Base-by-base conservation (phyloP, 2,113 vertebrate genomes). In the Python bivittatus region DNA sequence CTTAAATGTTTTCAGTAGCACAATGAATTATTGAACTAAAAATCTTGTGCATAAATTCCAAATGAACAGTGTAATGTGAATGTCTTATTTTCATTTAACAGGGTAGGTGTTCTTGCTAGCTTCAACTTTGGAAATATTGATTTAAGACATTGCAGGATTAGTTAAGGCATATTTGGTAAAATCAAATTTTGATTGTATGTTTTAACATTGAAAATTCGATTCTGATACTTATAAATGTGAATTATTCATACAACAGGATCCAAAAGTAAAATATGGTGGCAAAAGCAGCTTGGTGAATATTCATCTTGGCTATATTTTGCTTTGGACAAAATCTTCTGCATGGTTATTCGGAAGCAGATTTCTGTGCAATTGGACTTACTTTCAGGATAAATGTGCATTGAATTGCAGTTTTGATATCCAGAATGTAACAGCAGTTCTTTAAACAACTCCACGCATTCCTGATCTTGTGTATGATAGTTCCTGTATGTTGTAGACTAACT, bases 341-440 rank as follows among this genome's bases (percentile, higher is more conserved):
- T 48, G 9, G 52, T 86, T 86, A 61, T 38, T 64, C 23, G 8
- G 22, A 86, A 12, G 57, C 27, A 60, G 33, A 44, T 29, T 29
- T 22, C 4, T 85, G 42, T 61, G 12, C 52, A 79, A 20, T 57
- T 38, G 33, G 33, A 38, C 23, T 42, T 33, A 57, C 64, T 83
- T 8, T 4, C 27, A 53, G 11, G 56, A 72, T 48, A 20, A 25
- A 9, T 33, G 4, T 79, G 22, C 5, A 23, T 86, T 61, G 12
- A 38, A 85, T 44, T 48, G 29, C 29, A 64, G 7, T 27, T 23
- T 7, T 20, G 72, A 79, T 42, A 10, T 79, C 33, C 33, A 42
- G 72, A 79, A 79, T 79, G 23, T 48, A 42, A 5, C 27, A 15
- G 27, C 86, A 91, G 2, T 91, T 92, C 84, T 88, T 93, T 88